Conservation (phyloP, 2,113 vertebrate species). For the Prinia subflava region DNA sequence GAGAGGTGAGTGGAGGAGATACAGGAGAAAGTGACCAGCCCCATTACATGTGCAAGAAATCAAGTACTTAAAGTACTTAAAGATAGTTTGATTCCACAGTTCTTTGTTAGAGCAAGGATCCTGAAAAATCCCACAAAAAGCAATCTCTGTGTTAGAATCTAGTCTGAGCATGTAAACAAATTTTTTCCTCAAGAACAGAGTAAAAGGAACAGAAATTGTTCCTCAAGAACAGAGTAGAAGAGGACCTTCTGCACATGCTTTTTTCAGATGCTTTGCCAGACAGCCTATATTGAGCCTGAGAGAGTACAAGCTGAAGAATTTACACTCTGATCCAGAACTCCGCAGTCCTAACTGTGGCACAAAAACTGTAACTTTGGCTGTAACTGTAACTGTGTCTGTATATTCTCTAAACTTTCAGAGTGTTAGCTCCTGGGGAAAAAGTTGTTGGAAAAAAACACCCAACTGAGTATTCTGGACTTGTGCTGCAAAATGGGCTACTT, state of each 20-base stretch:
- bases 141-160: not conserved
- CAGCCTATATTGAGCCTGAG: not conserved
- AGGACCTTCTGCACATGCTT: not conserved
- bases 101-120: not conserved
- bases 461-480: not conserved
- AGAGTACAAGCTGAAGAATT: not conserved
- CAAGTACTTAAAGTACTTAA: not conserved
- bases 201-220: not conserved
- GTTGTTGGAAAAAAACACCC: accelerated
- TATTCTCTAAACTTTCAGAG: not conserved
- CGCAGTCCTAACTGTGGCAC: no score
- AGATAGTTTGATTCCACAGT: not conserved
- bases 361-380: not conserved
- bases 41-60: not conserved
- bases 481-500: not conserved
- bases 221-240: not conserved
- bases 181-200: not conserved
- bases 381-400: not conserved
- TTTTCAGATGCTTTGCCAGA: not conserved
- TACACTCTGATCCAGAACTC: not conserved
- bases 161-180: not conserved
- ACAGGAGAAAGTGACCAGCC: not conserved
- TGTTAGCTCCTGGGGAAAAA: not conserved
- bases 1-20: not conserved
- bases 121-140: not conserved